Evolutionary conservation across 2,113 vertebrate genomes (phyloP).

Genomic region (Lagenorhynchus albirostris): DNA sequence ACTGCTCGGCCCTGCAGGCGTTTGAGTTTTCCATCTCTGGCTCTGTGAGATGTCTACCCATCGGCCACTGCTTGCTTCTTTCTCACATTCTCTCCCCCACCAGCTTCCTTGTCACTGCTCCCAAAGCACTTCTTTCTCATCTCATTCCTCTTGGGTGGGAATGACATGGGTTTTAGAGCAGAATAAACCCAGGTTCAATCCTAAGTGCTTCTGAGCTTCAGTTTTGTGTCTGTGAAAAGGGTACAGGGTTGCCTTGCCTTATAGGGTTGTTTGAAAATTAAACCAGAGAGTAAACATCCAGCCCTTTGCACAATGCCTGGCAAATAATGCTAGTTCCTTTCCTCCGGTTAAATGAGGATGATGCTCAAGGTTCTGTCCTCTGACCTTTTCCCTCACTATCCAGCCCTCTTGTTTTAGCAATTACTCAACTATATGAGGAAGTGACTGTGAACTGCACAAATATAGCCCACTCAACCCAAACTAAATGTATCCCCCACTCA

Average conservation of each 20-base stretch:
- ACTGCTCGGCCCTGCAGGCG: fast-evolving
- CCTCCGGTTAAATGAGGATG: neutral
- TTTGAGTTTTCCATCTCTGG: neutral
- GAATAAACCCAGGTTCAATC: neutral
- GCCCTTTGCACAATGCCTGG: neutral
- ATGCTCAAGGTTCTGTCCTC: neutral
- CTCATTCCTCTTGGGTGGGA: neutral
- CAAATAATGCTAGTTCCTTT: neutral
- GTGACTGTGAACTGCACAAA: neutral
- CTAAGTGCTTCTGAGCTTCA: neutral
- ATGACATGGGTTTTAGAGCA: neutral
- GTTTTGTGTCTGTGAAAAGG: neutral
- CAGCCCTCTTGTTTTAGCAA: neutral
- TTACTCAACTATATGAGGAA: neutral
- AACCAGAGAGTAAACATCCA: neutral
- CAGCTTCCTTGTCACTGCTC: neutral
- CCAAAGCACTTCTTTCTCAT: neutral
- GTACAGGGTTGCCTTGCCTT: neutral
- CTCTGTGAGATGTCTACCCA: neutral
- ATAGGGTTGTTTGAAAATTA: neutral
- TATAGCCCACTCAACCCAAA: neutral
- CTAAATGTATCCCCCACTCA: neutral
- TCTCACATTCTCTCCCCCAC: neutral
- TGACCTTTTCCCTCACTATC: neutral
- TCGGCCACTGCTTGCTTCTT: neutral